phyloP scores from a whole-genome alignment of 2,113 vertebrate genomes.

The Xiphias gladius region DNA sequence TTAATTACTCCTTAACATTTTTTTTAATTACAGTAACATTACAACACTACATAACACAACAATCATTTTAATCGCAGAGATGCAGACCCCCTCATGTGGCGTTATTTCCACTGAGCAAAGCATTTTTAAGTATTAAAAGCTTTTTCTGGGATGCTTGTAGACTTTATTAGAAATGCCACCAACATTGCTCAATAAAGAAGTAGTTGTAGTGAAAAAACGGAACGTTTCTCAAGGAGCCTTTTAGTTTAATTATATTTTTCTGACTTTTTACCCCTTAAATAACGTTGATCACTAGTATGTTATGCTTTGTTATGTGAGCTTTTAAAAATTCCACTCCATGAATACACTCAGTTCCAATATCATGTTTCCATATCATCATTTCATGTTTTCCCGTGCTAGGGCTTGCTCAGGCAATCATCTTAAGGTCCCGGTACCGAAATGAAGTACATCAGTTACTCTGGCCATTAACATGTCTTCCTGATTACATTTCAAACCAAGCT shows the following conservation, averaged over 20 bases:
- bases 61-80: constrained; percentile 7
- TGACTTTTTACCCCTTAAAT: not conserved
- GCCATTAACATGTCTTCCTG: constrained; percentile 56
- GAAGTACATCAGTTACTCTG: constrained; percentile 36
- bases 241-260: not conserved
- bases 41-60: not conserved
- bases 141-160: not conserved
- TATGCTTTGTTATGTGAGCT: not conserved
- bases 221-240: constrained; percentile 3
- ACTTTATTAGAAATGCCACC: not conserved
- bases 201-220: not conserved
- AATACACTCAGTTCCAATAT: constrained; percentile 13
- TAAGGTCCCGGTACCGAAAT: constrained; percentile 20
- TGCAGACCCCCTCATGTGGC: not conserved
- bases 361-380: constrained; percentile 36
- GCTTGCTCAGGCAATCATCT: constrained; percentile 21
- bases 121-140: not conserved
- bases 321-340: not conserved
- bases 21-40: constrained; percentile 19
- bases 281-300: not conserved
- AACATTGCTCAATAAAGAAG: not conserved
- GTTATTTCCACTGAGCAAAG: constrained; percentile 16
- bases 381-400: constrained; percentile 22
- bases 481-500: constrained; percentile 58
- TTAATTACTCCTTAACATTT: constrained; percentile 12